Base-by-base conservation (phyloP, 2,888 invertebrate species). In the Eucera pruinosa region DNA sequence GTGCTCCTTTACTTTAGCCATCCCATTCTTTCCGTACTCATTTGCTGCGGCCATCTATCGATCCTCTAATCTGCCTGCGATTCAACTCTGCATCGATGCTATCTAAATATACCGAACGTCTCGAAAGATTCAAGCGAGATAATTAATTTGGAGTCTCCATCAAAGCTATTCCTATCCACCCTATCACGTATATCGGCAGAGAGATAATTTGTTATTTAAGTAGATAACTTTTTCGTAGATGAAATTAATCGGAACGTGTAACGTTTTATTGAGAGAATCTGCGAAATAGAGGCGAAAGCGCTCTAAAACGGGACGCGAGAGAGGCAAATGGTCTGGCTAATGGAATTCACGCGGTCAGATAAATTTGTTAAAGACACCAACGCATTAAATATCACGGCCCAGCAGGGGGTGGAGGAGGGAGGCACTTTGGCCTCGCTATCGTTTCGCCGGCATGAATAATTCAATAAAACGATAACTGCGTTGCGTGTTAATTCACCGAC, bases 391-490 rank as follows among this genome's bases (percentile, higher is more conserved):
- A 70, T 69, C 74, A 48, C 36, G 50, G 57, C 58, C 25, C 25
- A n/a, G 45, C 6, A 20, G 33, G 15, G 45, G 6, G 23, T 2
- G 13, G 27, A 33, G 18, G 1, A 5, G 30, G 9, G 47, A 43
- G 61, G 45, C 47, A 61, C 62, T 50, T 57, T 25, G 62, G 61
- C 20, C 48, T 52, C 25, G 45, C 47, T 73, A 72, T 73, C 73
- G 74, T 54, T 60, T 54, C 66, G n/a, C 27, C 47, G 25, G 43
- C 61, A 84, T 84, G 85, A 85, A 84, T 84, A 80, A 85, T 85
- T 83, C 83, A 84, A 83, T 85, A 83, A 84, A 81, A 85, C 83
- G 84, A 84, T 84, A 84, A 81, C 86, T 57, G 66, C 66, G 83
- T 84, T 74, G 84, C 86, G 85, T 85, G 86, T 76, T 84, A 84